A percentile compares a stretch with the other conserved stretches of the same genome.
These are phyloP conservation scores for fruit fly (Drosophila melanogaster) DNA, from an alignment of 1,140 invertebrate species.

Conservation along the genomic window DNA sequence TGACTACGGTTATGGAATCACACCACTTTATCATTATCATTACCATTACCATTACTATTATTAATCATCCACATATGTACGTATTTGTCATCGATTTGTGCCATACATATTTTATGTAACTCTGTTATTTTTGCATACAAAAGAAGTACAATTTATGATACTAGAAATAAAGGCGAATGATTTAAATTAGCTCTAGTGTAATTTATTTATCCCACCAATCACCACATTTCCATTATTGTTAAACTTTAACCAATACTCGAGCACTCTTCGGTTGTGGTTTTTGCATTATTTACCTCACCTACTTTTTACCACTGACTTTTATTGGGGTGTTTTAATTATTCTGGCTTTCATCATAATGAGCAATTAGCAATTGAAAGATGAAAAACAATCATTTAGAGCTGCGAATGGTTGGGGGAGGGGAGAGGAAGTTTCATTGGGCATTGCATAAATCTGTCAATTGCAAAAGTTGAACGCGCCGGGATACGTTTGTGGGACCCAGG, in stretches of 20 bases:
- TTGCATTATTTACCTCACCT: conserved; percentile 25
- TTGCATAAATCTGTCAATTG: conserved; percentile 75
- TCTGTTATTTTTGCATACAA: conserved; percentile 49
- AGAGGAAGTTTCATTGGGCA: conserved; percentile 11
- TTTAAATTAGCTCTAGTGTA: conserved; percentile 34
- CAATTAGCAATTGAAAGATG: conserved; percentile 34
- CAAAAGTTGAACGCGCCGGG: conserved; percentile 68
- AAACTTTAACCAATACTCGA: conserved; percentile 47
- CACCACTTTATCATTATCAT: conserved; percentile 35
- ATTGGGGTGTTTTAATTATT: conserved; percentile 29
- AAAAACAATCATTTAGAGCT: conserved; percentile 30
- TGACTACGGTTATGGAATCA: conserved; percentile 35
- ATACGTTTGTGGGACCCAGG: conserved; percentile 28
- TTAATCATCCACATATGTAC: conserved; percentile 37
- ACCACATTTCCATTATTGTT: conserved; percentile 31
- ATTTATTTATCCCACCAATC: conserved; percentile 31
- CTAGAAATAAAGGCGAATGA: conserved; percentile 57
- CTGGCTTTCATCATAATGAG: conserved; percentile 28
- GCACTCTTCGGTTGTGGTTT: conserved; percentile 52
- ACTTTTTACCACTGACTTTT: conserved; percentile 11
- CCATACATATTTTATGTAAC: conserved; percentile 55
- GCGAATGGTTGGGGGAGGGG: background rate
- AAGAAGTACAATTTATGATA: conserved; percentile 47
- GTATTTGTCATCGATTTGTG: conserved; percentile 53
- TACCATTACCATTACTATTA: conserved; percentile 4